A percentile compares a stretch with the other conserved stretches of the same genome.
Evolutionary conservation across 1,140 invertebrate species (phyloP).

Genomic region (Caenorhabditis remanei): DNA sequence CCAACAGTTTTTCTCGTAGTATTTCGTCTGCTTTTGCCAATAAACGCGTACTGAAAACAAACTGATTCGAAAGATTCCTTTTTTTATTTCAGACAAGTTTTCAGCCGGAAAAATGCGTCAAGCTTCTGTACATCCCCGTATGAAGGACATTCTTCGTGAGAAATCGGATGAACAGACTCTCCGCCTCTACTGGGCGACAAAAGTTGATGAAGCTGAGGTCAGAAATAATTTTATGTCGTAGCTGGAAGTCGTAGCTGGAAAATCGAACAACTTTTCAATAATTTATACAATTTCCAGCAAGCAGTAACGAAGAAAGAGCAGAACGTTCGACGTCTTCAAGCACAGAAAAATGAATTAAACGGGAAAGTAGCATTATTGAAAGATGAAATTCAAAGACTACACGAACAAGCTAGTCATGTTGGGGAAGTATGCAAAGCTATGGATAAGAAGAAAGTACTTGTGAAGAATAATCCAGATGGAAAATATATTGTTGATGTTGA

Average conservation of each 20-base stretch:
- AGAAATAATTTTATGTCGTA: neutral
- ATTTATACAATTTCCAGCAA: constrained; percentile 78
- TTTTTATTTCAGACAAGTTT: too few species aligned
- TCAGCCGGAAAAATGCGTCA: too few species aligned
- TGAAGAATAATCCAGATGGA: constrained; percentile 98
- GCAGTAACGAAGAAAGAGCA: constrained; percentile 94
- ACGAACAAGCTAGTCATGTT: constrained; percentile 99
- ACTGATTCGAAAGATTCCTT: too few species aligned
- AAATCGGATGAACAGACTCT: constrained; percentile 59
- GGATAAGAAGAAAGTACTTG: constrained; percentile 99
- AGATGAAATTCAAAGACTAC: constrained; percentile 95
- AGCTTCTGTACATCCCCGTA: too few species aligned
- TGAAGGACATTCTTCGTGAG: neutral
- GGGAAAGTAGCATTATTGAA: constrained; percentile 94
- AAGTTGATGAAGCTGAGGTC: constrained; percentile 71
- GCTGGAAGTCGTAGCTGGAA: neutral
- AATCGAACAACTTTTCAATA: neutral
- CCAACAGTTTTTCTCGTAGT: too few species aligned
- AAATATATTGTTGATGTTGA: constrained; percentile 99
- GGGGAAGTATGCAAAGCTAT: constrained; percentile 99
- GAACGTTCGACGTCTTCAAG: constrained; percentile 94
- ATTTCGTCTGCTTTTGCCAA: too few species aligned
- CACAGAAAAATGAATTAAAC: constrained; percentile 98
- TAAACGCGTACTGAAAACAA: too few species aligned
- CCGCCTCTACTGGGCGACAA: constrained; percentile 71